Evolutionary conservation across 2,888 invertebrate species (phyloP).

Genomic region (Parasteatoda lunata): DNA sequence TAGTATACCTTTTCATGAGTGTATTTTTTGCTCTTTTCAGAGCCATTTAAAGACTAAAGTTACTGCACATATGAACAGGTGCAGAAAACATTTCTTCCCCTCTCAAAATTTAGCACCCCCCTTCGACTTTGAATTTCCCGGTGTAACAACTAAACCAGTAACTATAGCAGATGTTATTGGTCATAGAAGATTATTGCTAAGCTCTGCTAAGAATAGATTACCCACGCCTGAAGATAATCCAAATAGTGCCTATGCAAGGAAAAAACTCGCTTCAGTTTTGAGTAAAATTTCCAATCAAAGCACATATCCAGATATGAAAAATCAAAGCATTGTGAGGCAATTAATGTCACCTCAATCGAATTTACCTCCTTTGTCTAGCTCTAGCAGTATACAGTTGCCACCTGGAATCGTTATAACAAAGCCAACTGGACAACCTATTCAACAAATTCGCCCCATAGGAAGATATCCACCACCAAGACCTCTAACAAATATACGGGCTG

Average conservation of each 20-base stretch:
- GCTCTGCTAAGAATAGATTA: conserved; percentile 39
- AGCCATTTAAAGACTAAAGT: conserved; percentile 93
- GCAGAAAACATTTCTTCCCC: conserved; percentile 91
- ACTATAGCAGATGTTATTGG: conserved; percentile 70
- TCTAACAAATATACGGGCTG: conserved; percentile 13
- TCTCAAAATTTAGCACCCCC: conserved; percentile 87
- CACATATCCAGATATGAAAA: conserved; percentile 32
- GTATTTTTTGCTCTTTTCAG: conserved; percentile 94
- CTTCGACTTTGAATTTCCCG: conserved; percentile 91
- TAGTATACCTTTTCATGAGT: conserved; percentile 90
- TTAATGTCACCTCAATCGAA: conserved; percentile 49
- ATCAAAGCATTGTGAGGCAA: conserved; percentile 54
- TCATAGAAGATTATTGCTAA: conserved; percentile 52
- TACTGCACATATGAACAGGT: conserved; percentile 89
- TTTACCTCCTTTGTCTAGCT: conserved; percentile 30
- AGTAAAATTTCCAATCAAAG: conserved; percentile 38
- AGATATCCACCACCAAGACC: conserved; percentile 43
- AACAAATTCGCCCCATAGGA: conserved; percentile 24
- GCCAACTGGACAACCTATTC: conserved; percentile 45
- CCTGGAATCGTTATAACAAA: conserved; percentile 67
- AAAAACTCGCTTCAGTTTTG: conserved; percentile 58
- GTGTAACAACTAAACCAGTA: conserved; percentile 87
- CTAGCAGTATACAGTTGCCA: conserved; percentile 53
- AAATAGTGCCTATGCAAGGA: conserved; percentile 58
- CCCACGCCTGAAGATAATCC: conserved; percentile 35